phyloP scores from a whole-genome alignment of 64 coral and sea anemone species.

The Catalaphyllia jardinei region DNA sequence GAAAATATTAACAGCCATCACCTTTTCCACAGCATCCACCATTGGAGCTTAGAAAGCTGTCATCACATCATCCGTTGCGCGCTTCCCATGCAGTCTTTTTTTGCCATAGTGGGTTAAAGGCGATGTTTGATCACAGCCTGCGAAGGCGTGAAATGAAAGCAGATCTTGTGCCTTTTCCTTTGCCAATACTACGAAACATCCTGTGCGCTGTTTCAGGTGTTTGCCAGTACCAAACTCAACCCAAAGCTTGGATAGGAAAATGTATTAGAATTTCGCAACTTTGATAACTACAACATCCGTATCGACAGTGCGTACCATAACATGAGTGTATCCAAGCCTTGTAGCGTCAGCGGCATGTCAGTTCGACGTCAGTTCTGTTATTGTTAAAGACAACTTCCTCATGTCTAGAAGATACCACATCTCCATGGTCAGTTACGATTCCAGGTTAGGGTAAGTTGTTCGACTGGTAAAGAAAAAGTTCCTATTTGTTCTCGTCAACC shows the following conservation, averaged over 20 bases:
- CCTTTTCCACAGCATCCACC: not conserved
- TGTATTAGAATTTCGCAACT: not conserved
- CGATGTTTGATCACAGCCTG: too few relatives aligned
- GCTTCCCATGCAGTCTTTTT: slow-evolving; percentile 58
- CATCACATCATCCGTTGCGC: slow-evolving; percentile 6
- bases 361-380: slow-evolving; percentile 25
- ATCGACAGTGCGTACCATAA: slow-evolving; percentile 33
- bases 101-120: not conserved
- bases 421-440: not conserved
- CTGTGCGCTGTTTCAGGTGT: not conserved
- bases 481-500: slow-evolving; percentile 37
- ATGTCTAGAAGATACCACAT: slow-evolving; percentile 1
- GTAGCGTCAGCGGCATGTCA: slow-evolving; percentile 32
- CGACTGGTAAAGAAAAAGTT: slow-evolving; percentile 47
- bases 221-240: slow-evolving; percentile 44
- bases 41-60: not conserved
- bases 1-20: not conserved
- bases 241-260: slow-evolving; percentile 21
- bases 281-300: slow-evolving; percentile 38
- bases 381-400: slow-evolving; percentile 34
- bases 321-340: not conserved
- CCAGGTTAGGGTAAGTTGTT: not conserved
- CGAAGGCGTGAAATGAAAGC: slow-evolving; percentile 30
- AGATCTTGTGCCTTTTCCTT: slow-evolving; percentile 42
- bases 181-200: slow-evolving; percentile 1